Evolutionary conservation across 2,113 vertebrate genomes (phyloP), one percentile per base, ranked within the genome.

Genomic region (rabbit (Oryctolagus cuniculus)): DNA sequence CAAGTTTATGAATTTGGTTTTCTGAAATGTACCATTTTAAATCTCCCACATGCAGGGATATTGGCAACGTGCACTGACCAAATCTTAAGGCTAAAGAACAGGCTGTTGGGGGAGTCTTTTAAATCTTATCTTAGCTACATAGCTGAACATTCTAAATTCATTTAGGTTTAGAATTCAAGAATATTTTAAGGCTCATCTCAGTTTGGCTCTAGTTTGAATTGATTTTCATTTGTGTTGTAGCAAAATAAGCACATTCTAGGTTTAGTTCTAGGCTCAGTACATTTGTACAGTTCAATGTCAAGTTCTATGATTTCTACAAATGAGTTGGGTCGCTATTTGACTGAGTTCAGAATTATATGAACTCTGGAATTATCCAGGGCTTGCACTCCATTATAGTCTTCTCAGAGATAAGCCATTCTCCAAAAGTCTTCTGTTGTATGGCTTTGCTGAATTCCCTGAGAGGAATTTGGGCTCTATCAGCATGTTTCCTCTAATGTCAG

Each of bases 111-210:
- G 6, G 4, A 38, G 25, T 69, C 78, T 73, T 93, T 78, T n/a
- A 34, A 82, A 81, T 77, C 5, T 66, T 72, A 34, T 55, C 90
- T 90, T 92, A 85, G 66, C 29, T 75, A 38, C 38, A 72, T 21
- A 80, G 31, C 66, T 81, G n/a, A 87, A 96, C 34, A 7, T 31
- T 95, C 19, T 93, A 81, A 93, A 85, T 87, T 89, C 49, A 89
- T 19, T 38, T 61, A 51, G 19, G n/a, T 82, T 92, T 90, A 8
- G 29, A 78, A 74, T 82, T 88, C 15, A 81, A 81, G 44, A 72
- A 51, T 67, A 58, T 74, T 88, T 83, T 61, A 17, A 87, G n/a
- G 2, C 11, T 70, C 11, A 88, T 78, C 67, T 85, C 73, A 85
- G 24, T 86, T 73, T 90, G 51, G 3, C 31, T 90, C n/a, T 85